Percentiles rank a stretch among this genome's conserved stretches.
These are phyloP conservation scores for Aelia acuminata DNA, from an alignment of 2,888 invertebrate genomes.

Conservation along the genomic window DNA sequence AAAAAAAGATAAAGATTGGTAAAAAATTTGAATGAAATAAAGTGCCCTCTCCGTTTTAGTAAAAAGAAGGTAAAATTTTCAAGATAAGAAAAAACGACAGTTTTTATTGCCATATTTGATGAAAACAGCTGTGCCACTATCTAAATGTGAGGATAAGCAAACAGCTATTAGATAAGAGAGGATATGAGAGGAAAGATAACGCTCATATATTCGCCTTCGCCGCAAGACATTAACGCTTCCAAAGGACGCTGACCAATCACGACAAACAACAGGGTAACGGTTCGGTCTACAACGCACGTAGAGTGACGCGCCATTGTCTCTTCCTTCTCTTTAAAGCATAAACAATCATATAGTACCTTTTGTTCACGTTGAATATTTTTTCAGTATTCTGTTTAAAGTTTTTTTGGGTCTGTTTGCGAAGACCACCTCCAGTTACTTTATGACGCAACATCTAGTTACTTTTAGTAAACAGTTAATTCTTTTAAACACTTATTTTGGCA, in stretches of 20 bases:
- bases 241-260: slow-evolving; percentile 6
- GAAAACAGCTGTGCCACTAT: neutral
- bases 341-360: no score
- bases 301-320: neutral
- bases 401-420: no score
- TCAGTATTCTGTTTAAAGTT: no score
- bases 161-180: neutral
- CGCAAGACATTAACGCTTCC: neutral
- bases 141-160: neutral
- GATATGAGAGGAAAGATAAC: neutral
- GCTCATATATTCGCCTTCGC: neutral
- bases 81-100: neutral
- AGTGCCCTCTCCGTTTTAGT: no score
- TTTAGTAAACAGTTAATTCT: no score
- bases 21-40: no score
- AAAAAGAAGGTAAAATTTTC: neutral
- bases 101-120: neutral
- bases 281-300: neutral
- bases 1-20: no score
- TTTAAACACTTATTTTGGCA: no score
- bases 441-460: no score
- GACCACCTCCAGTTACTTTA: no score
- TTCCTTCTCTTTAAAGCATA: neutral
- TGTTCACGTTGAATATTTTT: no score
- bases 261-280: neutral